phyloP scores from a whole-genome alignment of 2,797 vertebrate species.

The Periparus ater region DNA sequence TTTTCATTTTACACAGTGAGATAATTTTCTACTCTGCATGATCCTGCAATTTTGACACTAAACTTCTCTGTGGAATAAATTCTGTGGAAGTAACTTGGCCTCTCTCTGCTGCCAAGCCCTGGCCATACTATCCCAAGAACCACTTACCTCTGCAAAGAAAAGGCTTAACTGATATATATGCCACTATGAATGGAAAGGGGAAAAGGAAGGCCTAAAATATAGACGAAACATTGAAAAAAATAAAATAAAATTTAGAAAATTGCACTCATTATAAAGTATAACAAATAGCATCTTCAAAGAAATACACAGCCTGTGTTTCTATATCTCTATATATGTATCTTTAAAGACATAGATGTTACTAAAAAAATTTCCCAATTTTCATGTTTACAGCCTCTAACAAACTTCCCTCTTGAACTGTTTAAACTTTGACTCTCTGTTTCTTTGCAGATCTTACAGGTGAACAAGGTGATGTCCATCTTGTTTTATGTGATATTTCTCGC shows the following conservation, averaged over 20 bases:
- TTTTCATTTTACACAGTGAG: neutral
- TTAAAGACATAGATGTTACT: neutral
- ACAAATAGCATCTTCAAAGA: neutral
- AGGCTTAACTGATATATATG: neutral
- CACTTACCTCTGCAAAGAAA: neutral
- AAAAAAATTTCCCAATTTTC: neutral
- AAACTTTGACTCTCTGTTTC: conserved; percentile 48
- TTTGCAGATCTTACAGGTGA: conserved; percentile 97
- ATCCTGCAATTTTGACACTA: neutral
- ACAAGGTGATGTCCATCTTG: conserved; percentile 99
- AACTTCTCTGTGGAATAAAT: neutral
- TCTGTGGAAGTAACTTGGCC: neutral
- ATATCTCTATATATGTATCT: neutral
- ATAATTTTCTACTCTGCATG: neutral
- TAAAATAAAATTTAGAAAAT: neutral
- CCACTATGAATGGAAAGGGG: neutral
- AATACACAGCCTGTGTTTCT: neutral
- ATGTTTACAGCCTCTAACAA: neutral
- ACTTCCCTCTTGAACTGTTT: neutral
- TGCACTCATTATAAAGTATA: neutral
- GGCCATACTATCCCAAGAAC: neutral
- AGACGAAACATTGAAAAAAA: neutral
- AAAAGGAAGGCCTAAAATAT: neutral
- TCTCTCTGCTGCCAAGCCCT: neutral
- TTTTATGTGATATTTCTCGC: conserved; percentile 97